Conservation (phyloP, 2,797 vertebrate genomes). For the Prionace glauca region DNA sequence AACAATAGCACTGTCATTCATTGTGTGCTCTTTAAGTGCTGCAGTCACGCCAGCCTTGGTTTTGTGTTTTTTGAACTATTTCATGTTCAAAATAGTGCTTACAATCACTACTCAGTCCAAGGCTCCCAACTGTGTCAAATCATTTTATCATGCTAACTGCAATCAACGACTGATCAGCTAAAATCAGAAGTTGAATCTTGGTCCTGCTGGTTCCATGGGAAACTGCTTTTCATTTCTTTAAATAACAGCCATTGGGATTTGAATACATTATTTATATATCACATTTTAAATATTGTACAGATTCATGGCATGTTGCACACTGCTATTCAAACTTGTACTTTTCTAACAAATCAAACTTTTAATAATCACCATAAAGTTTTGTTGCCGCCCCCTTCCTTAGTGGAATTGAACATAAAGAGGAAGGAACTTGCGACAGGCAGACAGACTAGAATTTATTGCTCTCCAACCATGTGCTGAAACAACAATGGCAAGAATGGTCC, state of each 20-base stretch:
- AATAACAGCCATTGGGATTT: not conserved
- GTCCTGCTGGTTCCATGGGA: not conserved
- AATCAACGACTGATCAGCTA: not conserved
- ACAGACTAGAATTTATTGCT: not conserved
- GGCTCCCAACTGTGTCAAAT: not conserved
- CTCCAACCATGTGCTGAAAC: slow-evolving; percentile 41
- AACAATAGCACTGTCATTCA: not conserved
- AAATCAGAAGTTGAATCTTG: not conserved
- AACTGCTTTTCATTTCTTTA: not conserved
- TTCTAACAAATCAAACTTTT: not conserved
- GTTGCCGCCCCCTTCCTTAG: not conserved
- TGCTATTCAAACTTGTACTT: not conserved
- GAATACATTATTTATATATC: not conserved
- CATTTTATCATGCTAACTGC: not conserved
- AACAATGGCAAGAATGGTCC: slow-evolving; percentile 59
- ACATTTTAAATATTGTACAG: too few relatives aligned
- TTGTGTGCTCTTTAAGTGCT: not conserved
- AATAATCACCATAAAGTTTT: not conserved
- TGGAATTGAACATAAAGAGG: not conserved
- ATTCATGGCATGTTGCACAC: not conserved
- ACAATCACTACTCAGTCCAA: not conserved
- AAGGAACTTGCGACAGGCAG: slow-evolving; percentile 26
- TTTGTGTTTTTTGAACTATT: too few relatives aligned
- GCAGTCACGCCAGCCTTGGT: not conserved
- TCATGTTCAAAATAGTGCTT: not conserved